Conservation (phyloP, 1,140 invertebrate genomes). For the Meteorus sp. region DNA sequence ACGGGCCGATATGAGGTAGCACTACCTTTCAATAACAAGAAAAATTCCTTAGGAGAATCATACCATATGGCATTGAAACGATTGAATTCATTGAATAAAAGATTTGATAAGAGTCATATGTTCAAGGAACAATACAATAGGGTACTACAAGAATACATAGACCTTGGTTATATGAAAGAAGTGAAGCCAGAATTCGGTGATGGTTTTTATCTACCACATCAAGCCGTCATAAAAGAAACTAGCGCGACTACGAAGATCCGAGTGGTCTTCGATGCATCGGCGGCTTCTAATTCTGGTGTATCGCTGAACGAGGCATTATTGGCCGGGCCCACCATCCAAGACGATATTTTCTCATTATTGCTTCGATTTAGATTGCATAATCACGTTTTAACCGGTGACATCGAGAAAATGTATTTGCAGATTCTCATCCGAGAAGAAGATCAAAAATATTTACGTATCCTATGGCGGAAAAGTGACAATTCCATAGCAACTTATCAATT, state of each 20-base stretch:
- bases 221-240: conserved; percentile 33
- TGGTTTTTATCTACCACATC: conserved; percentile 39
- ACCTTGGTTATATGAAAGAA: conserved; percentile 30
- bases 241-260: conserved; percentile 36
- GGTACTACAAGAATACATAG: conserved; percentile 37
- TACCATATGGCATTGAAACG: conserved; percentile 28
- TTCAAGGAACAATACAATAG: conserved; percentile 31
- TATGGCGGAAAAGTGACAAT: conserved; percentile 43
- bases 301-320: conserved; percentile 28
- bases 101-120: conserved; percentile 22
- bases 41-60: conserved; percentile 20
- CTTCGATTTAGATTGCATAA: conserved; percentile 38
- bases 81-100: conserved; percentile 32
- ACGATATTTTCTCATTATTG: conserved; percentile 20
- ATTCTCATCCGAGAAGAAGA: conserved; percentile 39
- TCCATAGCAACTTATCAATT: conserved; percentile 42
- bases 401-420: conserved; percentile 53
- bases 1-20: conserved; percentile 32
- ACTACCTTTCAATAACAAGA: conserved; percentile 33
- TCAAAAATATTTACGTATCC: conserved; percentile 42
- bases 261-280: conserved; percentile 40
- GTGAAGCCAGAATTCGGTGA: conserved; percentile 38
- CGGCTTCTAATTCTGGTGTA: conserved; percentile 7
- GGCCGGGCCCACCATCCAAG: conserved; percentile 22
- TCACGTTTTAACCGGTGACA: conserved; percentile 44